These are phyloP conservation scores for Heteromyza rotundicornis DNA, from an alignment of 2,888 invertebrate species.

Conservation along the genomic window DNA sequence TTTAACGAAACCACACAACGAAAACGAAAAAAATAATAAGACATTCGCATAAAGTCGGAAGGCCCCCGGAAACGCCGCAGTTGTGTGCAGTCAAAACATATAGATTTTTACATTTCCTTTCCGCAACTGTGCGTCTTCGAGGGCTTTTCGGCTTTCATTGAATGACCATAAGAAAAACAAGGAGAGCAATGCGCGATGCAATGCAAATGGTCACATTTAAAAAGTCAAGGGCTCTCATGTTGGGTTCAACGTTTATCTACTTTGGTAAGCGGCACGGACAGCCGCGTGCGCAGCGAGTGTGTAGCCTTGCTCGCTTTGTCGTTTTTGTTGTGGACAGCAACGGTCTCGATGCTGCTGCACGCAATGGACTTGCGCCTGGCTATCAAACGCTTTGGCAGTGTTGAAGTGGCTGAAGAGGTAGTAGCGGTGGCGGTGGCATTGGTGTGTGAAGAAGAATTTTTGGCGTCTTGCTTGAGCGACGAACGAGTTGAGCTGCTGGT, in stretches of 20 bases:
- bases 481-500: constrained; percentile 3
- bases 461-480: neutral
- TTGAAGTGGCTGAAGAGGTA: constrained; percentile 1
- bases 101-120: no score
- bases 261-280: constrained; percentile 61
- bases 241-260: neutral
- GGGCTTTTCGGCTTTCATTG: no score
- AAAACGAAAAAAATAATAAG: neutral
- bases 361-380: constrained; percentile 63
- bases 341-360: constrained; percentile 32
- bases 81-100: no score
- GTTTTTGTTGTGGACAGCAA: no score
- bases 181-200: neutral
- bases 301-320: constrained; percentile 37
- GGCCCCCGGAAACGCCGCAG: no score
- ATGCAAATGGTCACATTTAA: neutral
- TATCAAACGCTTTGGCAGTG: constrained; percentile 46
- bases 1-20: neutral
- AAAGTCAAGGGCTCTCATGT: neutral
- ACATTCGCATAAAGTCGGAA: no score
- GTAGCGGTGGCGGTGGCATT: neutral
- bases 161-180: neutral
- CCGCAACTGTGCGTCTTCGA: no score
- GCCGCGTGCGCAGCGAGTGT: constrained; percentile 61
- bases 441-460: neutral